phyloP scores from a whole-genome alignment of 53 echinoderm and acorn worm genomes.

The Echinometra lucunter region DNA sequence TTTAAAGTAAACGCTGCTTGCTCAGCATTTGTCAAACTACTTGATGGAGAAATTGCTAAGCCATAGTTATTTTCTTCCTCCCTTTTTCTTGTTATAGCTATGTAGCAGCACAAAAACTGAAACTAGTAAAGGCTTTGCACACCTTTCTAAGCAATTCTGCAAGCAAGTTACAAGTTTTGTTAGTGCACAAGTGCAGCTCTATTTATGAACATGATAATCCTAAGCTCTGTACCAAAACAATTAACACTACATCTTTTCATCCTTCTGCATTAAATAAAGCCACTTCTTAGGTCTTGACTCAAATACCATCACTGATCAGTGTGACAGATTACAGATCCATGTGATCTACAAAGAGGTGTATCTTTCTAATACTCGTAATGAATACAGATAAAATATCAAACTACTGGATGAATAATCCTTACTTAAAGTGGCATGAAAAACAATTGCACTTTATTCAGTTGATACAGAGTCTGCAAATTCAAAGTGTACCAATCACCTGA shows the following conservation, averaged over 20 bases:
- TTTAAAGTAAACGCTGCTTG: neutral
- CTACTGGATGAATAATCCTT: neutral
- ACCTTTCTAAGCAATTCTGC: neutral
- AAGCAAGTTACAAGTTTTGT: neutral
- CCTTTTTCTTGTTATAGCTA: too few relatives aligned
- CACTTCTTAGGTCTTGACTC: too few relatives aligned
- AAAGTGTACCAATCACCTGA: too few relatives aligned
- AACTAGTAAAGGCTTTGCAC: neutral
- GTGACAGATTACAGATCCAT: neutral
- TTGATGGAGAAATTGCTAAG: neutral
- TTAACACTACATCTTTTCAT: neutral
- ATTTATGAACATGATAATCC: neutral
- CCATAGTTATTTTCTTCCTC: neutral
- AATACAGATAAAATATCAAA: neutral
- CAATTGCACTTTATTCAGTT: slow-evolving; percentile 4
- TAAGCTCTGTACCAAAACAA: neutral
- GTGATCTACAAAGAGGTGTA: neutral
- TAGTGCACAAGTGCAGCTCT: neutral
- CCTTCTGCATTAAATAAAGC: too few relatives aligned
- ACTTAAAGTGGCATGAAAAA: neutral
- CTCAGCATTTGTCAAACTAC: neutral
- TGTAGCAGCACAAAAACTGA: neutral
- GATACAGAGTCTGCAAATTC: neutral
- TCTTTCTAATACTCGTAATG: neutral
- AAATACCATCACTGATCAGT: neutral